Evolutionary conservation across 2,113 vertebrate species (phyloP).

Genomic region (Dascyllus trimaculatus): DNA sequence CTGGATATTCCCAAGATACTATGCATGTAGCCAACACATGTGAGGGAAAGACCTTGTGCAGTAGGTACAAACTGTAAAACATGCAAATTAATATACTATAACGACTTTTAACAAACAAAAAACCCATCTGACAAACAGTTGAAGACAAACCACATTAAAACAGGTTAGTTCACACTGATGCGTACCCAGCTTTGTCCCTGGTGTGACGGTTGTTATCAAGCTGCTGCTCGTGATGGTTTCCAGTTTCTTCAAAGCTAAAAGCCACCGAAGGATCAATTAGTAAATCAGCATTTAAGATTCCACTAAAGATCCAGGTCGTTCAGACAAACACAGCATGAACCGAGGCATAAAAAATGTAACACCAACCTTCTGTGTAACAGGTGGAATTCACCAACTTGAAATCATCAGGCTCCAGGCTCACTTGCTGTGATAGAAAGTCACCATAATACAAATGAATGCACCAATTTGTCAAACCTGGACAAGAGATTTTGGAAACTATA

Average conservation of each 20-base stretch:
- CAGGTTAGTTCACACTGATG: not conserved
- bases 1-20: too few relatives aligned
- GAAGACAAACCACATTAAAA: too few relatives aligned
- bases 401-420: conserved; percentile 45
- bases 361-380: conserved; percentile 59
- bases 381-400: conserved; percentile 33
- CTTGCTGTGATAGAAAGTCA: conserved; percentile 55
- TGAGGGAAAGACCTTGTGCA: too few relatives aligned
- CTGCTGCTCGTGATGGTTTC: conserved; percentile 48
- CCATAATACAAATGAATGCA: not conserved
- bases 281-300: not conserved
- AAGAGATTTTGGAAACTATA: not conserved
- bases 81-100: too few relatives aligned
- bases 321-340: not conserved
- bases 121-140: too few relatives aligned
- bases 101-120: too few relatives aligned
- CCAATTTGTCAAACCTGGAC: not conserved
- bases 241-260: conserved; percentile 68
- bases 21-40: too few relatives aligned
- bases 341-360: not conserved
- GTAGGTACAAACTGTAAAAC: too few relatives aligned
- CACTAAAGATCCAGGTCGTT: not conserved
- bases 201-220: conserved; percentile 38
- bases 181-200: conserved; percentile 60
- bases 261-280: not conserved